Evolutionary conservation across 2,888 invertebrate species (phyloP).

Genomic region (Synergus laeviventris): DNA sequence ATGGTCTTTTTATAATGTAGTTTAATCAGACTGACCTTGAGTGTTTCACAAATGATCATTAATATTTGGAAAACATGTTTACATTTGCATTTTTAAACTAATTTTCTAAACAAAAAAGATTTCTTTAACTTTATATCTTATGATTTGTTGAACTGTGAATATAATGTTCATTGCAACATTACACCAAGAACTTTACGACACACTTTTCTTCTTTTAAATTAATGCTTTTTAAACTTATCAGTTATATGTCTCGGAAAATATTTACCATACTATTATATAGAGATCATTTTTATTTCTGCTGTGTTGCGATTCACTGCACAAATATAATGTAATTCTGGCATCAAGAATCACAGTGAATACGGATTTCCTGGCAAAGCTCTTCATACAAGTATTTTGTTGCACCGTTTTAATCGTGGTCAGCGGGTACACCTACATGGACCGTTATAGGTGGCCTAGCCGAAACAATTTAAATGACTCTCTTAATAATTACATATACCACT

Average conservation of each 20-base stretch:
- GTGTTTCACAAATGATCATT: not conserved
- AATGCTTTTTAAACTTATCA: slow-evolving; percentile 9
- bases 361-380: not conserved
- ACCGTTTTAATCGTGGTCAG: slow-evolving; percentile 3
- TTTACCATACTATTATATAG: not conserved
- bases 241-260: not conserved
- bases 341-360: not conserved
- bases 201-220: not conserved
- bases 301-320: not conserved
- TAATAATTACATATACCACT: not conserved
- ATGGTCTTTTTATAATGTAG: not conserved
- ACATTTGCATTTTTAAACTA: no score
- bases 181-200: no score
- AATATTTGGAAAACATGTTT: no score
- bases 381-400: not conserved
- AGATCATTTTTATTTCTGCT: not conserved
- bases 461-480: not conserved
- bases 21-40: not conserved
- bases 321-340: not conserved
- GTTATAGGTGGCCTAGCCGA: not conserved
- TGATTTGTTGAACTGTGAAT: not conserved
- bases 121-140: not conserved
- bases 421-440: not conserved
- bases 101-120: no score
- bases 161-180: not conserved